Evolutionary conservation across 2,888 invertebrate species (phyloP).

Genomic region (Drosophila suboccidentalis): DNA sequence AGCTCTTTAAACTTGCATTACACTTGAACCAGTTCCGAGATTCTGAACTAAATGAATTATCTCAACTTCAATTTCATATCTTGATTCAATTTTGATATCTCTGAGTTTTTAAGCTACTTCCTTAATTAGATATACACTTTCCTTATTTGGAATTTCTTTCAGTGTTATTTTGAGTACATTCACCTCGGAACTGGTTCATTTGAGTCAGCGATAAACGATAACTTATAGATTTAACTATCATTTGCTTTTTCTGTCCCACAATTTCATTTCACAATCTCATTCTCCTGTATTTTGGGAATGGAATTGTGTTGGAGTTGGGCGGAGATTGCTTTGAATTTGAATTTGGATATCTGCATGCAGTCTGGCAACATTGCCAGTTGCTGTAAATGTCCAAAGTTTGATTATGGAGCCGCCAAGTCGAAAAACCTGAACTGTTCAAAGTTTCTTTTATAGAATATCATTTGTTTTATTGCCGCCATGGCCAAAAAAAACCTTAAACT

Average conservation of each 20-base stretch:
- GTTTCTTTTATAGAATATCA: conserved; percentile 71
- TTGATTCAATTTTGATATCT: neutral
- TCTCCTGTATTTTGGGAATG: neutral
- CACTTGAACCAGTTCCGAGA: too few relatives aligned
- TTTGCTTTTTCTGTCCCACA: conserved; percentile 12
- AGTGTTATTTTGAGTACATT: too few relatives aligned
- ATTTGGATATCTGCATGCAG: conserved; percentile 4
- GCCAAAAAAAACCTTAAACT: conserved; percentile 51
- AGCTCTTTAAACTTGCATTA: neutral
- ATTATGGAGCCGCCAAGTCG: conserved; percentile 57
- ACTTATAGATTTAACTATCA: conserved; percentile 43
- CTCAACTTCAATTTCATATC: neutral
- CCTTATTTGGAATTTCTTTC: too few relatives aligned
- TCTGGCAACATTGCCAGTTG: conserved; percentile 56
- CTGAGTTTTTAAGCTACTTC: too few relatives aligned
- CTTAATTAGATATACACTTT: too few relatives aligned
- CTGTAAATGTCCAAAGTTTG: conserved; percentile 74
- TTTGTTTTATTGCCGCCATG: conserved; percentile 74
- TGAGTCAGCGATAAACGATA: conserved; percentile 8
- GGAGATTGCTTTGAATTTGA: neutral
- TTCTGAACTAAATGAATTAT: neutral
- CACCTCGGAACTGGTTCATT: neutral
- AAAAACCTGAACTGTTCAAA: conserved; percentile 64
- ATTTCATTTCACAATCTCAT: neutral
- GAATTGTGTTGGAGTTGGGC: neutral